Evolutionary conservation across 2,888 invertebrate genomes (phyloP), one percentile per base, ranked within the genome.

Genomic region (Hypomecis punctinalis): DNA sequence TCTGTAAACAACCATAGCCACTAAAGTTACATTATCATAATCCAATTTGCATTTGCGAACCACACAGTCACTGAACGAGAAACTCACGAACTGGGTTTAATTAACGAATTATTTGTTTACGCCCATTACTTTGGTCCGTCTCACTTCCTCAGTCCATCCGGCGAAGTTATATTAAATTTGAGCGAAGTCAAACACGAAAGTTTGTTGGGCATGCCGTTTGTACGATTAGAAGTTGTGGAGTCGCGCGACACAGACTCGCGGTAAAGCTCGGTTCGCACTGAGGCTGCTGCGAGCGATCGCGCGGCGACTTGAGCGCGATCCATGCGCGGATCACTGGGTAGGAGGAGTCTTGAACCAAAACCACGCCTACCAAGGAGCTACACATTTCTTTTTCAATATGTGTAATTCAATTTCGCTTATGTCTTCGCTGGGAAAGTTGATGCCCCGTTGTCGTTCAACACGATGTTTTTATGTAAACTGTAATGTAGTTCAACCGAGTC

Each of bases 381-480:
- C 92, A 93, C 92, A 91, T 92, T 93, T 92, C 92, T 92, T 92
- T 93, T 93, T 93, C 93, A 92, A 93, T 93, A 93, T 91, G 91
- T 93, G 93, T 93, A 92, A 92, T 93, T 93, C 93, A 92, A 92
- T 93, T 93, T 92, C 91, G 91, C 91, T 92, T 93, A 92, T 92
- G 93, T 92, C 93, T 93, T 93, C 90, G 92, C 92, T 90, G 91
- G 91, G 91, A 90, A 92, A 93, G 90, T 92, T 92, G 92, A 92
- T 91, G 91, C 90, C 88, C 89, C 89, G 91, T 91, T 93, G 93
- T 91, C 92, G 91, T 92, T 91, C 86, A 91, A 90, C 91, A 89
- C 90, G 91, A 91, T 92, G 92, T 93, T 93, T 92, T 93, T 93
- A 91, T 93, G 93, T 93, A 91, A 92, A 92, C 91, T 92, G 91